phyloP scores from a whole-genome alignment of 1,140 invertebrate species.

The Sarcophaga bullata region DNA sequence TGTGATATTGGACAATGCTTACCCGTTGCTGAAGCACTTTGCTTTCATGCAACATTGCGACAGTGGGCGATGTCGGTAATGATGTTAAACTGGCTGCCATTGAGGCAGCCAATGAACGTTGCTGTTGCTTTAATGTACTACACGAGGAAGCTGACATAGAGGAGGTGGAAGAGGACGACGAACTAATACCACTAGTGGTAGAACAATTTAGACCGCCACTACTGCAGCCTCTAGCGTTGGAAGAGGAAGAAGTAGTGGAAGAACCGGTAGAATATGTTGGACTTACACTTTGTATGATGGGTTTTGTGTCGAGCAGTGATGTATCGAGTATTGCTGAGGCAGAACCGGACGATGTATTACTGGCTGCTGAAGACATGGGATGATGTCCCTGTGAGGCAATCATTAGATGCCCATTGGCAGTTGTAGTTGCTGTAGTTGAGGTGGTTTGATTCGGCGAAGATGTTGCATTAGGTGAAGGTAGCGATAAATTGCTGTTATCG shows the following conservation, averaged over 20 bases:
- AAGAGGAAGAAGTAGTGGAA: slow-evolving; percentile 30
- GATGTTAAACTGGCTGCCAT: slow-evolving; percentile 53
- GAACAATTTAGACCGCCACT: not conserved
- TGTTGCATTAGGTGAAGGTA: slow-evolving; percentile 76
- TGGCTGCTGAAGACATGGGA: slow-evolving; percentile 68
- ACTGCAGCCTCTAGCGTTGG: slow-evolving; percentile 23
- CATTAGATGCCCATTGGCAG: slow-evolving; percentile 68
- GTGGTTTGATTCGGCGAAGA: slow-evolving; percentile 68
- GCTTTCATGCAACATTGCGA: slow-evolving; percentile 69
- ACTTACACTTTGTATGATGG: slow-evolving; percentile 66
- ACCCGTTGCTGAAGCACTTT: slow-evolving; percentile 88
- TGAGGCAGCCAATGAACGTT: slow-evolving; percentile 53
- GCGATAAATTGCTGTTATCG: slow-evolving; percentile 77
- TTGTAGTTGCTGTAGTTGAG: slow-evolving; percentile 60
- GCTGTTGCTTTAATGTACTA: slow-evolving; percentile 50
- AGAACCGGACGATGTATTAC: slow-evolving; percentile 70
- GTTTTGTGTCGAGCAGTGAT: slow-evolving; percentile 65
- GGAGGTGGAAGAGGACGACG: slow-evolving; percentile 27
- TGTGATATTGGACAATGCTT: slow-evolving; percentile 67
- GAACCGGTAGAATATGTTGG: slow-evolving; percentile 38
- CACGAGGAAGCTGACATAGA: slow-evolving; percentile 35
- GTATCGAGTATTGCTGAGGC: slow-evolving; percentile 59
- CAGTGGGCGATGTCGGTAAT: slow-evolving; percentile 59
- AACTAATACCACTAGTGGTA: slow-evolving; percentile 19
- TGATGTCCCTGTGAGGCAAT: slow-evolving; percentile 62